phyloP scores from a whole-genome alignment of 2,113 vertebrate species.

The Clarias gariepinus region DNA sequence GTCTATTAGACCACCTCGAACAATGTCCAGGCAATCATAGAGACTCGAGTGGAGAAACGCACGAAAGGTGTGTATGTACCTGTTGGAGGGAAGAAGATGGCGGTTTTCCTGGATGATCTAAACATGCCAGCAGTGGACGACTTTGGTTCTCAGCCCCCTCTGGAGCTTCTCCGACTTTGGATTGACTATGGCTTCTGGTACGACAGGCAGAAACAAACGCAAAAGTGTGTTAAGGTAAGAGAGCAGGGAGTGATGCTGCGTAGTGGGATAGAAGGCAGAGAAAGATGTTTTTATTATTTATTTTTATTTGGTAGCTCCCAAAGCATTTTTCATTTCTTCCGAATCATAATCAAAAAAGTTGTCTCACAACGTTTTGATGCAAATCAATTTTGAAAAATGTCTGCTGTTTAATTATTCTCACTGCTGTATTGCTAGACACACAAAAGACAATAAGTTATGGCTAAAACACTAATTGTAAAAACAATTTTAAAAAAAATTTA shows the following conservation, averaged over 20 bases:
- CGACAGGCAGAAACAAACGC: slow-evolving; percentile 79
- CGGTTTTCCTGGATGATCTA: slow-evolving; percentile 86
- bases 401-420: background rate
- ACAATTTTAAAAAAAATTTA: too few species aligned
- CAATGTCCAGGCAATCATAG: slow-evolving; percentile 83
- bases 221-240: slow-evolving; percentile 82
- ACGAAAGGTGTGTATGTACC: slow-evolving; percentile 84
- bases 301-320: background rate
- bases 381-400: background rate
- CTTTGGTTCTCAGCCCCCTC: slow-evolving; percentile 85
- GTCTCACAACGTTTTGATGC: background rate
- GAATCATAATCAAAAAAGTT: background rate
- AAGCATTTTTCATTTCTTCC: background rate
- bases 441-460: background rate
- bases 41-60: slow-evolving; percentile 83
- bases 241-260: background rate
- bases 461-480: background rate
- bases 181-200: slow-evolving; percentile 91
- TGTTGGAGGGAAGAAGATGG: slow-evolving; percentile 79
- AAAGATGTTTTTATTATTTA: background rate
- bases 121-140: slow-evolving; percentile 85
- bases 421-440: background rate
- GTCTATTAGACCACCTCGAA: slow-evolving; percentile 78
- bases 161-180: slow-evolving; percentile 87
- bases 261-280: too few species aligned